Evolutionary conservation across 1,140 invertebrate species (phyloP).

Genomic region (Nylanderia fulva): DNA sequence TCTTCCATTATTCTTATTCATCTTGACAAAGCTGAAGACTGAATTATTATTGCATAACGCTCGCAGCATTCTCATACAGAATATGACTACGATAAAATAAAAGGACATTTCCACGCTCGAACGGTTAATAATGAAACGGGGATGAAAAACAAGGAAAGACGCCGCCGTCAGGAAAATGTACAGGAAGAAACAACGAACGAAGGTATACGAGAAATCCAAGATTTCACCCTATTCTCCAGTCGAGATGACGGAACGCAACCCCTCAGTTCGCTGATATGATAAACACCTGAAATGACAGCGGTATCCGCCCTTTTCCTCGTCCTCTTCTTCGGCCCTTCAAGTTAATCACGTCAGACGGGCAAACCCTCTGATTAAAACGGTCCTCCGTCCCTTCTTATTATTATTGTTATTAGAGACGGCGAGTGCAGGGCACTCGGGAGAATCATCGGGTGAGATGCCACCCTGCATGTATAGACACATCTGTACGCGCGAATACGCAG

Average conservation of each 20-base stretch:
- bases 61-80: conserved; percentile 28
- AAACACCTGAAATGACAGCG: conserved; percentile 78
- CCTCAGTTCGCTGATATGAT: conserved; percentile 72
- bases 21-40: conserved; percentile 45
- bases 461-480: neutral
- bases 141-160: conserved; percentile 1
- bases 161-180: neutral
- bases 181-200: neutral
- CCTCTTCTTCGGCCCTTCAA: conserved; percentile 63
- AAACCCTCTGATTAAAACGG: conserved; percentile 78
- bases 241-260: conserved; percentile 63
- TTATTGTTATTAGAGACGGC: conserved; percentile 77
- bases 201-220: conserved; percentile 66
- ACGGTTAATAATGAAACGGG: conserved; percentile 54
- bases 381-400: conserved; percentile 74
- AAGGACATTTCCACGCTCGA: conserved; percentile 58
- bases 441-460: conserved; percentile 50
- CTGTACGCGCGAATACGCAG: neutral
- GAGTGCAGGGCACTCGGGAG: conserved; percentile 68
- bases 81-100: conserved; percentile 39
- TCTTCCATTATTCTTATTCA: neutral
- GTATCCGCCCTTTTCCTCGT: conserved; percentile 35
- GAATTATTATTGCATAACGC: conserved; percentile 60
- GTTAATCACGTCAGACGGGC: conserved; percentile 78
- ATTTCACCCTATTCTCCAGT: conserved; percentile 61